These are phyloP conservation scores for Gymnothorax reevesii DNA, from an alignment of 2,797 vertebrate genomes.

Conservation along the genomic window DNA sequence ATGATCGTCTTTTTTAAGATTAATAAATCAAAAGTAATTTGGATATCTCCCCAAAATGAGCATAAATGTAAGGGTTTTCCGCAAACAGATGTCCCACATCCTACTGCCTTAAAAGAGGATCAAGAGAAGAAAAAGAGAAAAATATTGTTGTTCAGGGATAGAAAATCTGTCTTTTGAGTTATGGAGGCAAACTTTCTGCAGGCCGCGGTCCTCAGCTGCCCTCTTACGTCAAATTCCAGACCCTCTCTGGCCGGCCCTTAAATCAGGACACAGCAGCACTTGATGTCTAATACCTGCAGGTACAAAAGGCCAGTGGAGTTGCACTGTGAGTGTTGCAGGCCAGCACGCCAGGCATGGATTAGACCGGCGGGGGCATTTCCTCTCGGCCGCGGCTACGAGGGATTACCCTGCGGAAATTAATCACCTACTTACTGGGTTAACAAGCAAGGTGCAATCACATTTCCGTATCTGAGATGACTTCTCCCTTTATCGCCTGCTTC, in stretches of 20 bases:
- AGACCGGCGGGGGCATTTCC: slow-evolving; percentile 70
- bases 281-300: slow-evolving; percentile 70
- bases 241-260: slow-evolving; percentile 56
- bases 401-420: slow-evolving; percentile 73
- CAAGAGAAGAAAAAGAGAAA: slow-evolving; percentile 38
- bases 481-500: slow-evolving; percentile 41
- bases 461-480: slow-evolving; percentile 50
- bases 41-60: slow-evolving; percentile 16
- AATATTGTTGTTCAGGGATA: slow-evolving; percentile 14
- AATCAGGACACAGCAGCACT: slow-evolving; percentile 60
- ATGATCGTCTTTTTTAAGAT: not conserved
- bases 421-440: slow-evolving; percentile 76
- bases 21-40: slow-evolving; percentile 23
- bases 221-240: slow-evolving; percentile 30
- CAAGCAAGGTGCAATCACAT: slow-evolving; percentile 67
- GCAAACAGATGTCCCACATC: not conserved
- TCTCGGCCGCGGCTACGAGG: slow-evolving; percentile 59
- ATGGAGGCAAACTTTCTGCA: slow-evolving; percentile 19
- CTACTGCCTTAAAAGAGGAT: not conserved
- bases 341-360: slow-evolving; percentile 68
- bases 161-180: slow-evolving; percentile 48
- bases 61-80: slow-evolving; percentile 18
- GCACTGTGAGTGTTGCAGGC: slow-evolving; percentile 61
- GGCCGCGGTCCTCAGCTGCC: slow-evolving; percentile 29
- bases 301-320: slow-evolving; percentile 68